Base-by-base conservation (phyloP, 2,797 vertebrate species). In the Epinephelus coioides region DNA sequence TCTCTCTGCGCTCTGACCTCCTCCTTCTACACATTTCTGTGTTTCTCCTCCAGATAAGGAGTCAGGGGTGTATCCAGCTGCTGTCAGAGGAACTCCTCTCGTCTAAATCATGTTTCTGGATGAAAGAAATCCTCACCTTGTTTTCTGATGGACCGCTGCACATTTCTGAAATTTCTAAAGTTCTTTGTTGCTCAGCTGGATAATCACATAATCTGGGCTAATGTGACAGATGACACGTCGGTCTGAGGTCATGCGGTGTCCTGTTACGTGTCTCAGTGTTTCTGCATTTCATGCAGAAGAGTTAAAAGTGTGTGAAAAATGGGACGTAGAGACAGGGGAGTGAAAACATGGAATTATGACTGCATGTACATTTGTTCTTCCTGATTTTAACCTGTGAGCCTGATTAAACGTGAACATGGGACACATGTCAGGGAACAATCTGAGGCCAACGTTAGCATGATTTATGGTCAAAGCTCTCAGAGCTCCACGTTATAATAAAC, bases 81-180 rank as follows among this genome's bases (percentile, higher is more conserved):
- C 69, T 19, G 40, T 60, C 14, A 43, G 73, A 38, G 8, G 66
- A 55, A 73, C 50, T 4, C 64, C 23, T 62, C 51, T 1, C 0
- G 23, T 62, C 44, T 44, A 21, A 38, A 60, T 74, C 70, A 55
- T 5, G 34, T 47, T 57, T 71, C 55, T 56, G 55, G 40, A 23
- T 11, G 40, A 50, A 34, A 44, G 34, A 17, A 43, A 51, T 15
- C 18, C 18, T 25, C 19, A 6, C n/a, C 13, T 44, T 49, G 38
- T 51, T 66, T 73, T 44, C 34, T 53, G 69, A 70, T 4, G 46
- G 25, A 38, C 65, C 38, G 63, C 3, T 5, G 2, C 18, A 69
- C 70, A 84, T 86, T 75, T 66, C 59, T 76, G 4, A 46, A 9
- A 76, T 81, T 60, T 62, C 54, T 66, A 2, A 43, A 50, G 53